Evolutionary conservation across 2,888 invertebrate genomes (phyloP).

Genomic region (Ecliptopera silaceata): DNA sequence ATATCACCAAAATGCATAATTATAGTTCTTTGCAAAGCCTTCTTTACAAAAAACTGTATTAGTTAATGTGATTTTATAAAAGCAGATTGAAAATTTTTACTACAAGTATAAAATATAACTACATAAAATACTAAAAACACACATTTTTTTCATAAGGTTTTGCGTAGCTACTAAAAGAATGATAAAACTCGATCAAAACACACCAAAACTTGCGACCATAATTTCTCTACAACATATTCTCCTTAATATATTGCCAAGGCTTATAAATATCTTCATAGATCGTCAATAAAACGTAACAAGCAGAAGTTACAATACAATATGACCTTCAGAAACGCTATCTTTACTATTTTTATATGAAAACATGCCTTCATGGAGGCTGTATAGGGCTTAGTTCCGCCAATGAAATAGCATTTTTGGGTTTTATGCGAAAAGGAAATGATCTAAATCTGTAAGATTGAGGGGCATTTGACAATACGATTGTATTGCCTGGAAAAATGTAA

Average conservation of each 20-base stretch:
- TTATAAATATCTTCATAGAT: constrained; percentile 8
- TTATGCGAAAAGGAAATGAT: constrained; percentile 13
- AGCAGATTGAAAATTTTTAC: too few relatives aligned
- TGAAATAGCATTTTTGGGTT: constrained; percentile 7
- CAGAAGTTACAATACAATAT: constrained; percentile 13
- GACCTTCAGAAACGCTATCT: constrained; percentile 8
- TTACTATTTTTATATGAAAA: constrained; percentile 13
- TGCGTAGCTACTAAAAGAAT: too few relatives aligned
- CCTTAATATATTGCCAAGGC: neutral
- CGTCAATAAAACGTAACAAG: constrained; percentile 18
- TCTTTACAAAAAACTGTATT: too few relatives aligned
- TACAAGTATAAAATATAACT: too few relatives aligned
- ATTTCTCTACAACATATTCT: neutral
- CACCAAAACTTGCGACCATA: too few relatives aligned
- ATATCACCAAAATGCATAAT: too few relatives aligned
- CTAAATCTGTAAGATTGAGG: neutral
- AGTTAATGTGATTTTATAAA: too few relatives aligned
- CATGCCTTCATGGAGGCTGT: constrained; percentile 1
- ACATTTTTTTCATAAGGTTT: too few relatives aligned
- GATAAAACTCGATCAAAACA: too few relatives aligned
- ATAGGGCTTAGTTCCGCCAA: constrained; percentile 12
- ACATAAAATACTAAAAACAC: too few relatives aligned
- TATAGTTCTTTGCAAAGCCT: too few relatives aligned
- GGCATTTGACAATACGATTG: neutral
- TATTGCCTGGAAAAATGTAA: neutral